Evolutionary conservation across 2,113 vertebrate genomes (phyloP).

Genomic region (Hemiprocne comata): DNA sequence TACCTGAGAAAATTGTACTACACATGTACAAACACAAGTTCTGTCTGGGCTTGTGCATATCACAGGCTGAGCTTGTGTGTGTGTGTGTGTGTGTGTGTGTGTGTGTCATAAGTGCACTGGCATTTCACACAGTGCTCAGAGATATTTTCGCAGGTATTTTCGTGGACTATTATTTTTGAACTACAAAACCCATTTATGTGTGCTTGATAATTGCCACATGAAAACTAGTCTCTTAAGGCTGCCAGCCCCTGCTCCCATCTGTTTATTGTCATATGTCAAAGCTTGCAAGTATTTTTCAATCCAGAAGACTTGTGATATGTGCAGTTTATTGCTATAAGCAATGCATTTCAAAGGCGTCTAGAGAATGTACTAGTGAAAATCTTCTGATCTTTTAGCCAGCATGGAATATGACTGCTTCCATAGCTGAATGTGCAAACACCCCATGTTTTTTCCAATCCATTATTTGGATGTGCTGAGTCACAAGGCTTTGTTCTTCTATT

Average conservation of each 20-base stretch:
- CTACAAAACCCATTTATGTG: neutral
- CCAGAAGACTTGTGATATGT: neutral
- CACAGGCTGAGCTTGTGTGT: neutral
- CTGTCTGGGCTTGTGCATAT: neutral
- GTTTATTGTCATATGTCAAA: neutral
- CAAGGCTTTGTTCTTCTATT: neutral
- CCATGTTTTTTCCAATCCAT: neutral
- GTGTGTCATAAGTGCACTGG: fast-evolving
- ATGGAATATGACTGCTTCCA: neutral
- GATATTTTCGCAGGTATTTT: neutral
- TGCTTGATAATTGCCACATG: neutral
- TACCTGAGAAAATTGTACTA: neutral
- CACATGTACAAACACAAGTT: neutral
- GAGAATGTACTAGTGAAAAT: neutral
- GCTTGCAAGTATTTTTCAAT: neutral
- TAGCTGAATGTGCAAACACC: neutral
- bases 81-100: neutral
- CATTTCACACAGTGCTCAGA: neutral
- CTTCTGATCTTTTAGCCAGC: neutral
- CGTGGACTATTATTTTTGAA: neutral
- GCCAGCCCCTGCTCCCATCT: neutral
- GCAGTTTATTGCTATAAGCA: neutral
- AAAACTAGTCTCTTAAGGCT: neutral
- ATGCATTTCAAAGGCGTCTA: neutral
- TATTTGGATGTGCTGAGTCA: neutral